Evolutionary conservation across 1,140 invertebrate species (phyloP).

Genomic region (Scaptomyza montana): DNA sequence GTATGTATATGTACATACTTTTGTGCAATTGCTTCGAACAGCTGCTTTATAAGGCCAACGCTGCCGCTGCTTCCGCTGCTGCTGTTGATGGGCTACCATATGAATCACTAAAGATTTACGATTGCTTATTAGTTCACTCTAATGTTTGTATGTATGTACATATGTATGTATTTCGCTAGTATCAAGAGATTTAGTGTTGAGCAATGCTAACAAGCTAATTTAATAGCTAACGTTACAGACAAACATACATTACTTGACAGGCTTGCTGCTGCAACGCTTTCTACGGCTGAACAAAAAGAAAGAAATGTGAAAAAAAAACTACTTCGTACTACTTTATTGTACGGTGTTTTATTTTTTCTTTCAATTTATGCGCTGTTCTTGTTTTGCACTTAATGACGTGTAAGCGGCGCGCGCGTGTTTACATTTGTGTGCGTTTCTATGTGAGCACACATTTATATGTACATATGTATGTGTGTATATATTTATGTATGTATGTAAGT

Average conservation of each 20-base stretch:
- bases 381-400: constrained; percentile 80
- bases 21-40: constrained; percentile 24
- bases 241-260: constrained; percentile 14
- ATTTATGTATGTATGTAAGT: constrained; percentile 13
- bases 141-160: not conserved
- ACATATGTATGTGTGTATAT: not conserved
- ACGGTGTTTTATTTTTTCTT: constrained; percentile 29
- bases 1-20: constrained; percentile 22
- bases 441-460: not conserved
- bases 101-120: constrained; percentile 45
- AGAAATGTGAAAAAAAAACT: constrained; percentile 17
- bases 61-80: constrained; percentile 6
- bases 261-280: constrained; percentile 37
- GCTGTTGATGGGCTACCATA: constrained; percentile 16
- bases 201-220: constrained; percentile 18
- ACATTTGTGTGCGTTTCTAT: constrained; percentile 51
- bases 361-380: constrained; percentile 67
- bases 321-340: constrained; percentile 35
- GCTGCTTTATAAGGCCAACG: constrained; percentile 29
- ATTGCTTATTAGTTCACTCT: constrained; percentile 33
- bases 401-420: constrained; percentile 70
- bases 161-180: constrained; percentile 1
- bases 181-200: constrained; percentile 32
- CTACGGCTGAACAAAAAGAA: constrained; percentile 18
- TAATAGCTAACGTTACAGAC: constrained; percentile 32